Percentiles rank a stretch among this genome's conserved stretches.
These are phyloP conservation scores for Drosophila meridiana DNA, from an alignment of 2,888 invertebrate species.

Conservation along the genomic window DNA sequence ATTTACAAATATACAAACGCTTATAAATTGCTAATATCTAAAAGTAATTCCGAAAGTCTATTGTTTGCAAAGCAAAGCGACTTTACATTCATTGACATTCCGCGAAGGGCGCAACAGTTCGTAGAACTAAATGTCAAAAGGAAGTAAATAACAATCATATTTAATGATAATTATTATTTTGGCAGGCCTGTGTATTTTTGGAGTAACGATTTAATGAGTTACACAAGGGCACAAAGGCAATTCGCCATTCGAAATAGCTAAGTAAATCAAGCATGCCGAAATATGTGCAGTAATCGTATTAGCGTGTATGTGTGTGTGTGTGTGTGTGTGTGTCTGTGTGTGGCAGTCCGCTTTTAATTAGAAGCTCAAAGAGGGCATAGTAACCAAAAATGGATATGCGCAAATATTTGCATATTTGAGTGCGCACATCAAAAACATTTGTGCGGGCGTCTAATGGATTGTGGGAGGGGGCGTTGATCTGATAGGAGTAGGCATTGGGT, in stretches of 20 bases:
- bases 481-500: neutral
- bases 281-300: slow-evolving; percentile 25
- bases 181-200: neutral
- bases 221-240: slow-evolving; percentile 13
- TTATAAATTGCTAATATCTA: no score
- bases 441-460: slow-evolving; percentile 51
- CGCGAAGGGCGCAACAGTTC: neutral
- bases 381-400: slow-evolving; percentile 56
- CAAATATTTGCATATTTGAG: slow-evolving; percentile 78
- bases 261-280: slow-evolving; percentile 43
- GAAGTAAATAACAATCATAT: neutral
- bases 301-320: neutral
- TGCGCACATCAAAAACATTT: slow-evolving; percentile 72
- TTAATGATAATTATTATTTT: neutral
- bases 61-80: neutral
- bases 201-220: slow-evolving; percentile 7
- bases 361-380: slow-evolving; percentile 50
- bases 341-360: slow-evolving; percentile 68
- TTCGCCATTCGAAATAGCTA: slow-evolving; percentile 8
- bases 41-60: neutral
- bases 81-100: no score
- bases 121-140: neutral
- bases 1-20: neutral
- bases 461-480: neutral
- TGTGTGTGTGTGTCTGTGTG: neutral